phyloP scores from a whole-genome alignment of 2,888 invertebrate genomes.

The Syrista parreyssii region DNA sequence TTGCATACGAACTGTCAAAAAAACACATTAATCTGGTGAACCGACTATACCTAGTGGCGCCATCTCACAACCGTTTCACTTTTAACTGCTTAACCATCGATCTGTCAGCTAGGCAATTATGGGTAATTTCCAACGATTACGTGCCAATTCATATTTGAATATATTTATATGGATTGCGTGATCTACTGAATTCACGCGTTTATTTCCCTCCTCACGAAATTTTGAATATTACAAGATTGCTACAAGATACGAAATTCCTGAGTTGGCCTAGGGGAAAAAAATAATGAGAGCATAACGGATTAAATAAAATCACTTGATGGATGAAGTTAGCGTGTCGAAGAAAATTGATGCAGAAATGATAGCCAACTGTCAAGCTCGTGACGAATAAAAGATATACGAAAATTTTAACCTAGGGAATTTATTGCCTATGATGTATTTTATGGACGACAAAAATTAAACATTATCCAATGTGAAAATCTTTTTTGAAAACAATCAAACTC shows the following conservation, averaged over 20 bases:
- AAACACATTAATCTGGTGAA: no score
- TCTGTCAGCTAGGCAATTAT: not conserved
- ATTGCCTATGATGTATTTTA: not conserved
- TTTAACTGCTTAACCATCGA: not conserved
- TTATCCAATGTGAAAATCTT: not conserved
- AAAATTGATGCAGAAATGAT: not conserved
- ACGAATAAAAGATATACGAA: not conserved
- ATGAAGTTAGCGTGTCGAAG: not conserved
- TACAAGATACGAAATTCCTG: not conserved
- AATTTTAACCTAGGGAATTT: not conserved
- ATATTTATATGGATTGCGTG: not conserved
- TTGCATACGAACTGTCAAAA: no score
- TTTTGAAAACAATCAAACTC: not conserved
- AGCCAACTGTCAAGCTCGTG: not conserved
- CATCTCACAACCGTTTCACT: not conserved
- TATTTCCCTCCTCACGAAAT: not conserved
- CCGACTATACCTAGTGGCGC: not conserved
- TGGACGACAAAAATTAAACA: not conserved
- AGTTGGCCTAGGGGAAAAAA: not conserved
- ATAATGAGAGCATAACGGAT: not conserved
- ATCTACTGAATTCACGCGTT: not conserved
- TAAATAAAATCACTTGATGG: not conserved
- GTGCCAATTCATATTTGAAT: not conserved
- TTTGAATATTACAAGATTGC: not conserved
- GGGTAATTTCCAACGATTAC: not conserved